Evolutionary conservation across 2,113 vertebrate genomes (phyloP).

Genomic region (Anguilla rostrata): DNA sequence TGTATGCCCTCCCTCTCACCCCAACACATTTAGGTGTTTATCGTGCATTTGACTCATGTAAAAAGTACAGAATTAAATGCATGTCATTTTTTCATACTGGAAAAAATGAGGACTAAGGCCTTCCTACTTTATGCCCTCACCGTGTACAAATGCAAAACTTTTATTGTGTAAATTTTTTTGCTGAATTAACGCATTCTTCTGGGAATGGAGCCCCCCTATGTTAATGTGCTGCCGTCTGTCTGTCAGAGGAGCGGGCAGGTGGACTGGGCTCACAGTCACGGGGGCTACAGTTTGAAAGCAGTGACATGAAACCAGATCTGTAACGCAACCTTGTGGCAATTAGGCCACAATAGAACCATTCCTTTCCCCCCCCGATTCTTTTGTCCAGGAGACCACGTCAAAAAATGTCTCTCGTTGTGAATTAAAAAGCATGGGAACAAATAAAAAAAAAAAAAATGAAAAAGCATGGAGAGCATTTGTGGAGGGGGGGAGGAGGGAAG

Average conservation of each 20-base stretch:
- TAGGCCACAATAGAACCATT: constrained; percentile 70
- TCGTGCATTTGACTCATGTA: constrained; percentile 8
- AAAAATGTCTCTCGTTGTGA: not conserved
- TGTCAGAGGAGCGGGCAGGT: constrained; percentile 65
- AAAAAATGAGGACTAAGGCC: not conserved
- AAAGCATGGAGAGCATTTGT: not conserved
- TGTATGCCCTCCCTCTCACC: constrained; percentile 40
- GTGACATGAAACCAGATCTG: constrained; percentile 70
- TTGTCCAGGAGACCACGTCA: constrained; percentile 56
- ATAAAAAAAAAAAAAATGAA: not conserved
- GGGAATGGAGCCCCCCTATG: constrained; percentile 67
- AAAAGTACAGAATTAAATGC: not conserved
- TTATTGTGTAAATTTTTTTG: not conserved
- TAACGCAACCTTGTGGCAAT: constrained; percentile 73
- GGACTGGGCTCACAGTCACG: constrained; percentile 61
- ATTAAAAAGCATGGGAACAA: not conserved
- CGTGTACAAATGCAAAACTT: not conserved
- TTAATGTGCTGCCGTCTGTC: constrained; percentile 59
- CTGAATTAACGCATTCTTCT: constrained; percentile 65
- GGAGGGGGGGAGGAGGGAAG: not conserved
- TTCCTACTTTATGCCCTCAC: not conserved
- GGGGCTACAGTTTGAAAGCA: constrained; percentile 69
- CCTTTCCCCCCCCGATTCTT: constrained; percentile 56
- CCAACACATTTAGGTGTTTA: constrained; percentile 38
- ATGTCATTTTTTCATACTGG: not conserved